Percentiles rank a stretch among this genome's conserved stretches.
phyloP scores from a whole-genome alignment of 2,113 vertebrate species.

The Clarias macrocephalus region DNA sequence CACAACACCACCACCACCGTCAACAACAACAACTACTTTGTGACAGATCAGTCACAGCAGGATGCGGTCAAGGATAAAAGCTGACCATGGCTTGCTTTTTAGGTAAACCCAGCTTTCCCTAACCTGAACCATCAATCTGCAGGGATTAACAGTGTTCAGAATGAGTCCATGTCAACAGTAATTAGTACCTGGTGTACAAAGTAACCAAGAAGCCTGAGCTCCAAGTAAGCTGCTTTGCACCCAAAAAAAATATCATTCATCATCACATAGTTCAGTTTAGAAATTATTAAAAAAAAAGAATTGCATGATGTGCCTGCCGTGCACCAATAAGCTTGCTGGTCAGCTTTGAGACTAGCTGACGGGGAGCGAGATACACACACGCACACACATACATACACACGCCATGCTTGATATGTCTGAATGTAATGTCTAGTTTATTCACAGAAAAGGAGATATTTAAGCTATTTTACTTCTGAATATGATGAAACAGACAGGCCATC shows the following conservation, averaged over 20 bases:
- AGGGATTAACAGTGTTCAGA: conserved; percentile 68
- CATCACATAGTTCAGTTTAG: background rate
- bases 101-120: conserved; percentile 63
- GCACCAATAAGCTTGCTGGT: too few relatives aligned
- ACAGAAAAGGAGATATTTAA: too few relatives aligned
- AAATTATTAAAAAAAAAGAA: too few relatives aligned
- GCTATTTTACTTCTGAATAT: too few relatives aligned
- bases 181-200: conserved; percentile 63
- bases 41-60: conserved; percentile 13
- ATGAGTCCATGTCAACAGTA: conserved; percentile 60
- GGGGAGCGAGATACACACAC: too few relatives aligned
- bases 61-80: conserved; percentile 58
- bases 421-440: too few relatives aligned
- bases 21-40: background rate
- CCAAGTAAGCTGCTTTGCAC: conserved; percentile 69
- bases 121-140: conserved; percentile 65
- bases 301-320: too few relatives aligned
- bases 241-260: conserved; percentile 28
- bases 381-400: too few relatives aligned
- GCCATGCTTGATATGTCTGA: too few relatives aligned
- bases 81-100: conserved; percentile 55
- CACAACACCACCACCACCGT: background rate
- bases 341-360: too few relatives aligned
- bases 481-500: too few relatives aligned
- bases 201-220: conserved; percentile 61